Evolutionary conservation across 2,888 invertebrate genomes (phyloP).

Genomic region (Drosophila putrida): DNA sequence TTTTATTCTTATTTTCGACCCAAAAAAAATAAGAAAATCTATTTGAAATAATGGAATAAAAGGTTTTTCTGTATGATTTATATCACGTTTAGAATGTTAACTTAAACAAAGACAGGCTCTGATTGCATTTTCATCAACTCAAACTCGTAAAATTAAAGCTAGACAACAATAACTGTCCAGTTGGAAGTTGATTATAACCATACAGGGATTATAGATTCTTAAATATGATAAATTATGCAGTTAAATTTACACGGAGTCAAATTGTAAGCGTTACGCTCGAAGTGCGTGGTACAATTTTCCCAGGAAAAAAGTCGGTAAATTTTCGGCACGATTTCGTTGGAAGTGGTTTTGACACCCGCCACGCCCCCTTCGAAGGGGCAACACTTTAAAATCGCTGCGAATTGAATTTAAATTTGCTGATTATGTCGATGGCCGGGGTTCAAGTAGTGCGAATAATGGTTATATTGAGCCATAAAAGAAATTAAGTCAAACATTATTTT

Average conservation of each 20-base stretch:
- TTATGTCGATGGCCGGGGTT: conserved; percentile 60
- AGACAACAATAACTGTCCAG: conserved; percentile 3
- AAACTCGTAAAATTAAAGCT: conserved; percentile 28
- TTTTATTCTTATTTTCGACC: conserved; percentile 23
- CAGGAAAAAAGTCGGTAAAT: conserved; percentile 55
- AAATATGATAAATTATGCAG: conserved; percentile 84
- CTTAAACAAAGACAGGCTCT: not conserved
- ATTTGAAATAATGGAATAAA: conserved; percentile 31
- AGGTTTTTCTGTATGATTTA: conserved; percentile 57
- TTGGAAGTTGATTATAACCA: conserved; percentile 6
- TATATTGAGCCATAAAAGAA: conserved; percentile 79
- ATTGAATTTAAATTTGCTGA: conserved; percentile 85
- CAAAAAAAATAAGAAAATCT: conserved; percentile 31
- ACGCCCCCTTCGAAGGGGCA: conserved; percentile 22
- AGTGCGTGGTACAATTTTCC: conserved; percentile 18
- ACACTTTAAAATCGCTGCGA: conserved; percentile 61
- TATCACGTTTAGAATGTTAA: conserved; percentile 49
- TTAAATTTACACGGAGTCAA: conserved; percentile 70
- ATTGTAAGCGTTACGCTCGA: conserved; percentile 69
- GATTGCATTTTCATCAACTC: conserved; percentile 1
- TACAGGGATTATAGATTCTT: conserved; percentile 75
- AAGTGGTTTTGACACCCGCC: conserved; percentile 61
- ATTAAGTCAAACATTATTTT: conserved; percentile 80
- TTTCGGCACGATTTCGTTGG: conserved; percentile 51
- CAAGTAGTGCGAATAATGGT: conserved; percentile 81